These are phyloP conservation scores for Odontomyia ornata DNA, from an alignment of 2,888 invertebrate genomes.

Conservation along the genomic window DNA sequence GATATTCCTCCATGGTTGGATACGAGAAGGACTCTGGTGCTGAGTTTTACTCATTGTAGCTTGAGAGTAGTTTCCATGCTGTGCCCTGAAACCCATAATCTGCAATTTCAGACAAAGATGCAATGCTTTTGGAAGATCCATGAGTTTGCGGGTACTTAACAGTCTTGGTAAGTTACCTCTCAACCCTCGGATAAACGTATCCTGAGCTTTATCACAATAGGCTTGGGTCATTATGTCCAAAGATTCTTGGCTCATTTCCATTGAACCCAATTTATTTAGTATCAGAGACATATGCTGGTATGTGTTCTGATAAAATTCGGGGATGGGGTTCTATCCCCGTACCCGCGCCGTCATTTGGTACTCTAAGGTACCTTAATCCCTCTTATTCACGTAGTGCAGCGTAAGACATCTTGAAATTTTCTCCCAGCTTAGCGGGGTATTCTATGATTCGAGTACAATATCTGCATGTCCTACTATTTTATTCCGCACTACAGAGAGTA, in stretches of 20 bases:
- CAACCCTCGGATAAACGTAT: slow-evolving; percentile 30
- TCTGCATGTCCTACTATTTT: too few species aligned
- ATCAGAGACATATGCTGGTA: slow-evolving; percentile 40
- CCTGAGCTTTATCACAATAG: slow-evolving; percentile 26
- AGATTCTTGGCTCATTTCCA: slow-evolving; percentile 34
- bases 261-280: slow-evolving; percentile 24
- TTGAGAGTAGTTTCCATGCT: slow-evolving; percentile 35
- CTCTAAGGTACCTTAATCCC: slow-evolving; percentile 5
- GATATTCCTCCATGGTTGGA: neutral
- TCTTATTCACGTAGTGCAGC: slow-evolving; percentile 45
- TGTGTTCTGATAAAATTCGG: slow-evolving; percentile 37
- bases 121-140: slow-evolving; percentile 34
- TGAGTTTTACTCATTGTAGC: neutral
- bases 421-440: neutral
- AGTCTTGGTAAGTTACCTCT: slow-evolving; percentile 17
- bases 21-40: too few species aligned
- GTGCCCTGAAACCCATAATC: slow-evolving; percentile 20
- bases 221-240: slow-evolving; percentile 23
- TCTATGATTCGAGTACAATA: slow-evolving; percentile 43
- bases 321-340: slow-evolving; percentile 21
- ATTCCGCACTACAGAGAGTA: too few species aligned
- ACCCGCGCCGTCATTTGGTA: neutral
- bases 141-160: slow-evolving; percentile 25
- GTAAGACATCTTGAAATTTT: slow-evolving; percentile 43
- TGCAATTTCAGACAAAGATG: slow-evolving; percentile 37